These are phyloP conservation scores for Conus ventricosus DNA, from an alignment of 1,140 invertebrate genomes.

Conservation along the genomic window DNA sequence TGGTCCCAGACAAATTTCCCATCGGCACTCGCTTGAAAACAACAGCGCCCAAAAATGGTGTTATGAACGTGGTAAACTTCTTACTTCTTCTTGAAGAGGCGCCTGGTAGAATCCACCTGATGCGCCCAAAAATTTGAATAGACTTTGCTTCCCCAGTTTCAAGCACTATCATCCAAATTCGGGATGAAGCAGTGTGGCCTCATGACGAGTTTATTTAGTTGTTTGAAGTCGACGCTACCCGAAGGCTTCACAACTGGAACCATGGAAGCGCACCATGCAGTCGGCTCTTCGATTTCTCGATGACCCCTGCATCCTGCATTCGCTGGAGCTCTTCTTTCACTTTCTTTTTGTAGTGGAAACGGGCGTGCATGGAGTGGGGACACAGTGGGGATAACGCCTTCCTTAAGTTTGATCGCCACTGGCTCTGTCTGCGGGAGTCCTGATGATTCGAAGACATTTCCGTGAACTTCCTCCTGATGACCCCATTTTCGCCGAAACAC, in stretches of 20 bases:
- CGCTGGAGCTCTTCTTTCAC: no score
- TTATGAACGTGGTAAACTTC: slow-evolving; percentile 51
- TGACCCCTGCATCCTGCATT: no score
- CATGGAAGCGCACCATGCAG: background rate
- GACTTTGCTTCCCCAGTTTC: slow-evolving; percentile 64
- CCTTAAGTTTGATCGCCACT: no score
- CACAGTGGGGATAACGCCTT: no score
- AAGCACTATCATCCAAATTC: slow-evolving; percentile 41
- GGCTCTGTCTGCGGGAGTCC: no score
- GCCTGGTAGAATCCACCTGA: slow-evolving; percentile 43
- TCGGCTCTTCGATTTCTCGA: no score
- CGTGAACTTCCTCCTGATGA: no score
- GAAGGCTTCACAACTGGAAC: slow-evolving; percentile 30
- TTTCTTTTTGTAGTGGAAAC: no score
- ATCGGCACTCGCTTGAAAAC: slow-evolving; percentile 72
- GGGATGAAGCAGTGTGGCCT: slow-evolving; percentile 36
- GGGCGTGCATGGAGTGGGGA: no score
- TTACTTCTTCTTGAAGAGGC: slow-evolving; percentile 26
- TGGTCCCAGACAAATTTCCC: slow-evolving; percentile 61
- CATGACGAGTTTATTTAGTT: slow-evolving; percentile 22
- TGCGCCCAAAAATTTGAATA: slow-evolving; percentile 40
- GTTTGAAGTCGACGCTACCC: slow-evolving; percentile 42
- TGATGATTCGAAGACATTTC: no score
- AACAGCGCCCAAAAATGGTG: slow-evolving; percentile 72
- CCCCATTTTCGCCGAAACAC: no score